phyloP scores from a whole-genome alignment of 2,888 invertebrate species.

The Drosophila longiperda region DNA sequence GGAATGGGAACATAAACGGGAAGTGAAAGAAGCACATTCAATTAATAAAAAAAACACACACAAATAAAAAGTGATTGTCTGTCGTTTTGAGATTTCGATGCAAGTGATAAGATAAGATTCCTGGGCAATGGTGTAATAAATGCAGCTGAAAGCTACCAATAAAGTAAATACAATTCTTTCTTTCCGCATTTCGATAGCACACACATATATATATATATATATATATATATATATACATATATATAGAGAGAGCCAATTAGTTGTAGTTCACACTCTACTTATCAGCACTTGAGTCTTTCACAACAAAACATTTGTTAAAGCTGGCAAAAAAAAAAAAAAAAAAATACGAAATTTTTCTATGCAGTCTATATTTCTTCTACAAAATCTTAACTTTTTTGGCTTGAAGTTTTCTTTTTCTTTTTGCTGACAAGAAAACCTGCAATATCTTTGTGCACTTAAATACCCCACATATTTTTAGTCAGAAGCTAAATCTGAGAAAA shows the following conservation, averaged over 20 bases:
- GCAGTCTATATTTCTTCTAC: not conserved
- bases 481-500: not conserved
- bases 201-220: not conserved
- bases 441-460: constrained; percentile 3
- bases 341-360: not conserved
- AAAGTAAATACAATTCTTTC: constrained; percentile 59
- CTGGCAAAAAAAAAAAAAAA: not conserved
- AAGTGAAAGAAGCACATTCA: constrained; percentile 46
- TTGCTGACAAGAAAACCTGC: not conserved
- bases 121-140: not conserved
- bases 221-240: no score
- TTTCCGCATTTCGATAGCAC: constrained; percentile 40
- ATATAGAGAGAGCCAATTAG: constrained; percentile 32
- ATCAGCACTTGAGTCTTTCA: constrained; percentile 52
- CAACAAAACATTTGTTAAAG: constrained; percentile 56
- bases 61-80: constrained; percentile 60
- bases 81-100: constrained; percentile 64
- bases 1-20: constrained; percentile 17
- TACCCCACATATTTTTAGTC: not conserved
- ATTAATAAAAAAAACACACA: constrained; percentile 52
- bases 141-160: constrained; percentile 42
- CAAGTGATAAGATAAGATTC: constrained; percentile 66
- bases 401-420: not conserved
- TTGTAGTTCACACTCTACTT: constrained; percentile 6
- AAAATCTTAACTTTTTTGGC: not conserved